A percentile compares a stretch with the other conserved stretches of the same genome.
Evolutionary conservation across 1,140 invertebrate species (phyloP).

Genomic region (Doryteuthis pealeii): DNA sequence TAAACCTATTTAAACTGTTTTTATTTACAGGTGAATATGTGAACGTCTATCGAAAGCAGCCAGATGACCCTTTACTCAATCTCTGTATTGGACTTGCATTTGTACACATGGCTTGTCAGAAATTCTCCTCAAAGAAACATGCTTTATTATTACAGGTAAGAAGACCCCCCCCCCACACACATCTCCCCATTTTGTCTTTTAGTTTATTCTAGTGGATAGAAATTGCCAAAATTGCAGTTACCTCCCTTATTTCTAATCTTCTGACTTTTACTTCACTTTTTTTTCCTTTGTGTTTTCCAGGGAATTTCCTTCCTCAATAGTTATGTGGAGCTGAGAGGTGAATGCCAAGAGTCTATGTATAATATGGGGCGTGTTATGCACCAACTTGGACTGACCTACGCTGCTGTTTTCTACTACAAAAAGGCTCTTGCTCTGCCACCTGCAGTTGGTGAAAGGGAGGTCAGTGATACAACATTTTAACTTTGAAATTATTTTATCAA

Average conservation of each 20-base stretch:
- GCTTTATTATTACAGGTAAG: constrained; percentile 64
- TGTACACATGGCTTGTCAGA: constrained; percentile 84
- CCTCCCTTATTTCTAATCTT: too few species aligned
- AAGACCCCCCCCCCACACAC: too few species aligned
- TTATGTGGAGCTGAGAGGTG: constrained; percentile 77
- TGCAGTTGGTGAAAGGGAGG: constrained; percentile 35
- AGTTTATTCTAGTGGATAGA: too few species aligned
- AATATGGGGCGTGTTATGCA: constrained; percentile 90
- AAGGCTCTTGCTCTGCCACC: constrained; percentile 69
- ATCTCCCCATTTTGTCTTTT: too few species aligned
- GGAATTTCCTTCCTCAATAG: constrained; percentile 76
- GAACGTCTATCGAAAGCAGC: constrained; percentile 67
- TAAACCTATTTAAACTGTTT: neutral
- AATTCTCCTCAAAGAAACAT: constrained; percentile 79
- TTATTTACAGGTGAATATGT: constrained; percentile 69
- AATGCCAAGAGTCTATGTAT: constrained; percentile 84
- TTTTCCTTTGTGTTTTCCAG: too few species aligned
- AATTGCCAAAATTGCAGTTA: too few species aligned
- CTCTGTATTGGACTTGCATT: constrained; percentile 80
- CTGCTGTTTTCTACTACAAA: constrained; percentile 85
- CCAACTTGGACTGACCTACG: constrained; percentile 77
- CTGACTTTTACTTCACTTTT: too few species aligned
- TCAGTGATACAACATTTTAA: constrained; percentile 20
- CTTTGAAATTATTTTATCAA: too few species aligned
- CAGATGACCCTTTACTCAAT: constrained; percentile 70